Base-by-base conservation (phyloP, 1,140 invertebrate genomes). In the Holcopasites calliopsidis region DNA sequence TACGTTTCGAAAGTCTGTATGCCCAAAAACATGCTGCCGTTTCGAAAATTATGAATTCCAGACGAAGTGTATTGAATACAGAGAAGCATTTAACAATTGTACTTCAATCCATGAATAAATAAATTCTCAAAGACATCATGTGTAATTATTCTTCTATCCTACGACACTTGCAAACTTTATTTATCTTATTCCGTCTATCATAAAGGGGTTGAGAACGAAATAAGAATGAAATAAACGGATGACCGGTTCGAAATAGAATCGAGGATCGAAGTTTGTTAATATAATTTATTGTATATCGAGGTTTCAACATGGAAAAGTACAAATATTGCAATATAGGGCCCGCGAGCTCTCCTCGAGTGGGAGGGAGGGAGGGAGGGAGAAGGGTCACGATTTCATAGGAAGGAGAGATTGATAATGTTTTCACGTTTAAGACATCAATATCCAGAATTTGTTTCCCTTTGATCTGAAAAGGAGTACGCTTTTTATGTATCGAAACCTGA, bases 291-390 rank as follows among this genome's bases (percentile, higher is more conserved):
- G 90, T 91, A 91, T 91, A 92, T 92, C 90, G 90, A 91, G 89
- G 88, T 92, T 91, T 92, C 90, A 92, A 92, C 90, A 92, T 91
- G 91, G 91, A 92, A 92, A 92, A 92, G 91, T 92, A 92, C 90
- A 92, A 92, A 92, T 92, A 91, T 91, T 92, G 90, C 91, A 91
- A 90, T 92, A 89, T 92, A 91, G 90, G 90, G 90, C 90, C 88
- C 88, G 87, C 86, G 89, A 92, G 89, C 87, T 91, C 87, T 90
- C 88, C 87, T 90, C 88, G 87, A 88, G 88, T 87, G 87, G 88
- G 87, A 89, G 89, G 89, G 90, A 89, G 89, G 89, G 88, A 89
- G 84, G 82, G 77, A 82, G 83, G 76, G 64, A 85, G 64, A 72
- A 60, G 80, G 78, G 79, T 76, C n/a, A 79, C 55, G 60, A 80